Conservation (phyloP, 2,888 invertebrate species). For the Cryptocheilus praepositus region DNA sequence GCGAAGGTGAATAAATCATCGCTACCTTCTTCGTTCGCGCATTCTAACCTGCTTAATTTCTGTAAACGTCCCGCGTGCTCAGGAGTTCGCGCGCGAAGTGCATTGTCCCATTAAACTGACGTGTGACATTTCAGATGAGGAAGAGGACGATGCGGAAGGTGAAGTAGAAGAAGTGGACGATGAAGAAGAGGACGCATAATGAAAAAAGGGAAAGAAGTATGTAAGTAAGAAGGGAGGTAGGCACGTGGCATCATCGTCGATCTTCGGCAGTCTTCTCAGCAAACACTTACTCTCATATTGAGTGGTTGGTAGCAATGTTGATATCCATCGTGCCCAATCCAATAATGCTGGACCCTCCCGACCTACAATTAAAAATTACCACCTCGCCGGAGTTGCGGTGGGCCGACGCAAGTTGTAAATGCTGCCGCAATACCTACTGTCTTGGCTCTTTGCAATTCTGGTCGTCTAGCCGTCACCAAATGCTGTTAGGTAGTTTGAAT, state of each 20-base stretch:
- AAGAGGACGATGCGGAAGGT: conserved; percentile 69
- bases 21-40: too few relatives aligned
- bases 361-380: conserved; percentile 63
- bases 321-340: conserved; percentile 65
- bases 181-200: conserved; percentile 73
- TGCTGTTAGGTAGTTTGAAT: conserved; percentile 71
- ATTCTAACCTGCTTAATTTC: too few relatives aligned
- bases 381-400: conserved; percentile 72
- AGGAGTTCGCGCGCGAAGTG: not conserved
- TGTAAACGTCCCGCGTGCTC: too few relatives aligned
- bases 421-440: conserved; percentile 57
- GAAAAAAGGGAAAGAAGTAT: conserved; percentile 65
- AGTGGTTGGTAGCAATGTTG: conserved; percentile 73
- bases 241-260: conserved; percentile 67
- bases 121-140: conserved; percentile 63
- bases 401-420: conserved; percentile 64
- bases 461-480: conserved; percentile 71
- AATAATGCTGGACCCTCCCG: conserved; percentile 66
- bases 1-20: conserved; percentile 56
- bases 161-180: conserved; percentile 68
- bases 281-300: conserved; percentile 74
- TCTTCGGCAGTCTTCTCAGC: conserved; percentile 67
- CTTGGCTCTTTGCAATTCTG: conserved; percentile 73
- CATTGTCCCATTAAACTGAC: not conserved
- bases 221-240: conserved; percentile 71